Percentiles rank a stretch among this genome's conserved stretches.
phyloP scores from a whole-genome alignment of 2,797 vertebrate species.

The Trachurus trachurus region DNA sequence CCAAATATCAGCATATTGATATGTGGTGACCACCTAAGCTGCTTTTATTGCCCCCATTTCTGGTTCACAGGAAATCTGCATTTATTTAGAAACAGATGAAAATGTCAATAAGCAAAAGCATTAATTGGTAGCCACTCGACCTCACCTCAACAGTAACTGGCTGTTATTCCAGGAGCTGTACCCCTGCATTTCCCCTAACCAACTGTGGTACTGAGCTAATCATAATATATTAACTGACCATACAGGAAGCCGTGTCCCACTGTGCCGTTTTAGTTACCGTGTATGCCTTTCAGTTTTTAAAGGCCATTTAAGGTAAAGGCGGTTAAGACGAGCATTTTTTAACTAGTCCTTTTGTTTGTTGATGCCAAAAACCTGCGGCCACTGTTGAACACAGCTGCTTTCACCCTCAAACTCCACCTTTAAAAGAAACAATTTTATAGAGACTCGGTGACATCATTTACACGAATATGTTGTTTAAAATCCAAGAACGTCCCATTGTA shows the following conservation, averaged over 20 bases:
- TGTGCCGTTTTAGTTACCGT: conserved; percentile 62
- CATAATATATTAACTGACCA: conserved; percentile 78
- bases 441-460: conserved; percentile 94
- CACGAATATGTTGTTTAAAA: conserved; percentile 94
- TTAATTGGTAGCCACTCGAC: conserved; percentile 69
- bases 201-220: conserved; percentile 65
- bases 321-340: conserved; percentile 49
- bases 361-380: conserved; percentile 59
- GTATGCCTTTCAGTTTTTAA: conserved; percentile 69
- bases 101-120: conserved; percentile 68
- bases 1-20: conserved; percentile 62
- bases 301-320: conserved; percentile 74
- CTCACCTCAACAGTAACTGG: conserved; percentile 65
- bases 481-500: conserved; percentile 94
- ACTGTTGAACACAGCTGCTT: conserved; percentile 68
- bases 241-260: conserved; percentile 73
- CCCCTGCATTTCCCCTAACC: conserved; percentile 70
- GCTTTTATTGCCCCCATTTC: conserved; percentile 69
- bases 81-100: conserved; percentile 69
- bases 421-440: conserved; percentile 82
- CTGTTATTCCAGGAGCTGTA: conserved; percentile 68
- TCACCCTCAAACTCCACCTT: conserved; percentile 76
- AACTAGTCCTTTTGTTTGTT: conserved; percentile 59
- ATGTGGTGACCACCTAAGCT: conserved; percentile 51
- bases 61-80: conserved; percentile 63